Percentiles rank a stretch among this genome's conserved stretches.
Conservation (phyloP, 37 sponge, comb jelly and placozoan genomes). For the Corticium candelabrum region DNA sequence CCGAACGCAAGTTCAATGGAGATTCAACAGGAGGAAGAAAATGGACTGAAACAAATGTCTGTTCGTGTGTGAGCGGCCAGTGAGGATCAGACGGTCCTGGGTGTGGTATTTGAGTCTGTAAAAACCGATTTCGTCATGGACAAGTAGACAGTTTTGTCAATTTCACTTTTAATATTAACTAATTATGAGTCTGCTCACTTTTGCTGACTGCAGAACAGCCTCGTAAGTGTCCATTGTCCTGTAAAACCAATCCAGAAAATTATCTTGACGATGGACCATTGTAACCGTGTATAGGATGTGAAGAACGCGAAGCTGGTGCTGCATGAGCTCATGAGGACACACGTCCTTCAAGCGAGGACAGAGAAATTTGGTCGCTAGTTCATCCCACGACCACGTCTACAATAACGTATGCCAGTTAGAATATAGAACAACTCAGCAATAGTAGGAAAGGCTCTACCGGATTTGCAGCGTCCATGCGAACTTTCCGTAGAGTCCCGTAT, state of each 20-base stretch:
- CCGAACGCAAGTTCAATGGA: background rate
- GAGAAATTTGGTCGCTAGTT: background rate
- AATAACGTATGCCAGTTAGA: too few species aligned
- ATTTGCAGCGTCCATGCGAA: too few species aligned
- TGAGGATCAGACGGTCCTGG: background rate
- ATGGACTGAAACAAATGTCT: background rate
- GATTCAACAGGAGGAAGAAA: background rate
- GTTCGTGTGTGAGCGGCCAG: background rate
- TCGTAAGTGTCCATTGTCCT: background rate
- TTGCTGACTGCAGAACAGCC: background rate
- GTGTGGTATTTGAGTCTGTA: background rate
- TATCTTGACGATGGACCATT: background rate
- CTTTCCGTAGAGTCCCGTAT: too few species aligned
- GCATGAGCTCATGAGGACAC: background rate
- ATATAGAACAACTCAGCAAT: too few species aligned
- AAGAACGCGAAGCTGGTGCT: background rate
- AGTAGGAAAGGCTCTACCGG: too few species aligned
- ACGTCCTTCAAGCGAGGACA: background rate
- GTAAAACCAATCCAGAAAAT: background rate
- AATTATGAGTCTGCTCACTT: too few species aligned
- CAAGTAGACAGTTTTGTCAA: background rate
- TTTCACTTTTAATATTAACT: too few species aligned
- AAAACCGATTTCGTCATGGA: background rate
- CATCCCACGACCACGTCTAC: background rate
- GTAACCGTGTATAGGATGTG: background rate